These are phyloP conservation scores for Stenotaenia linearis DNA, from an alignment of 2,888 invertebrate species.

Conservation along the genomic window DNA sequence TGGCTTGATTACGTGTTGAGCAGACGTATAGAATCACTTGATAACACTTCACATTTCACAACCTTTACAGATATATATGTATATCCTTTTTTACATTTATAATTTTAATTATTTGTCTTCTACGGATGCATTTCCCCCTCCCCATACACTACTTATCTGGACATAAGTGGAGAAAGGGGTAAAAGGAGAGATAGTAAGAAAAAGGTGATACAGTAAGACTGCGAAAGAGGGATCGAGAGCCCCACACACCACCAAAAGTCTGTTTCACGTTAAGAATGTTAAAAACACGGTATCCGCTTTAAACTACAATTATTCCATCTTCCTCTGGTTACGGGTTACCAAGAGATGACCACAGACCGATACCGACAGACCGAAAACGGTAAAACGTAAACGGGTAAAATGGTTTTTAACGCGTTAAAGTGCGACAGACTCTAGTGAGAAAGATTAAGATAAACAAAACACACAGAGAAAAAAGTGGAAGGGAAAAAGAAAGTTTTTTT, in stretches of 20 bases:
- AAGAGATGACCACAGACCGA: too few relatives aligned
- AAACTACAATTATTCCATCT: too few relatives aligned
- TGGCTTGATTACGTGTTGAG: conserved; percentile 4
- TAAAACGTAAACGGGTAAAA: too few relatives aligned
- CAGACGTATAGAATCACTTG: not conserved
- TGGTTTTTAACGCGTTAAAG: too few relatives aligned
- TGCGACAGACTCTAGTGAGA: too few relatives aligned
- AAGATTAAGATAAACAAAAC: not conserved
- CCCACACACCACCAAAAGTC: not conserved
- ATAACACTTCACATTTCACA: not conserved
- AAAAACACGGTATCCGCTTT: too few relatives aligned
- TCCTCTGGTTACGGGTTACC: too few relatives aligned
- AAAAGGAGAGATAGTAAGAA: not conserved
- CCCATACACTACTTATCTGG: not conserved
- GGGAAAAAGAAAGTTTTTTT: not conserved
- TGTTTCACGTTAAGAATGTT: too few relatives aligned
- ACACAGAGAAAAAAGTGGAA: not conserved
- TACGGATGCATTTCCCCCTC: not conserved
- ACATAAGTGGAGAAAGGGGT: not conserved
- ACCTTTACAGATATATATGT: not conserved
- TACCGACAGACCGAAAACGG: too few relatives aligned
- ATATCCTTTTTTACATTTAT: not conserved
- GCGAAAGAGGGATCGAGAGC: not conserved
- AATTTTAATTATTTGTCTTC: not conserved
- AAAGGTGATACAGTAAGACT: not conserved